Evolutionary conservation across 2,113 vertebrate genomes (phyloP).

Genomic region (Onychostruthus taczanowskii): DNA sequence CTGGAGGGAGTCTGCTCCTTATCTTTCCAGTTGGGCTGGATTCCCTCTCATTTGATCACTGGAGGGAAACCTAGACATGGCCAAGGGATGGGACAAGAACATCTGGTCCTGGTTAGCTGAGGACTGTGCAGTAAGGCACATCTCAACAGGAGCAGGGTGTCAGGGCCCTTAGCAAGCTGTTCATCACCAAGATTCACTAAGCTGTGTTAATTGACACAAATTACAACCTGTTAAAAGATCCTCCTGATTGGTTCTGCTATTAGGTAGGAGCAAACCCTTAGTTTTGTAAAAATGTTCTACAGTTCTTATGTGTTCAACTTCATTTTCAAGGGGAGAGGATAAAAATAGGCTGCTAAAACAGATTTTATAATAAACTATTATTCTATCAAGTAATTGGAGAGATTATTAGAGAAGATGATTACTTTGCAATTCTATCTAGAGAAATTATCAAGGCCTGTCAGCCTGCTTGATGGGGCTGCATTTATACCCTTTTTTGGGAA

Average conservation of each 20-base stretch:
- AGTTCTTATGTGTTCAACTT: not conserved
- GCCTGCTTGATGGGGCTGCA: not conserved
- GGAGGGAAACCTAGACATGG: not conserved
- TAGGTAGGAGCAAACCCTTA: not conserved
- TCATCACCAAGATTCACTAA: not conserved
- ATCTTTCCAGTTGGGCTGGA: constrained; percentile 34
- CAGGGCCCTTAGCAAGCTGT: not conserved
- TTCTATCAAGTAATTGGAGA: constrained; percentile 31
- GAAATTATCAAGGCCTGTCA: not conserved
- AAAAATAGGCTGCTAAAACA: constrained; percentile 16
- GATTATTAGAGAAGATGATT: not conserved
- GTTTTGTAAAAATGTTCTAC: not conserved
- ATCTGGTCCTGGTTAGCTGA: not conserved
- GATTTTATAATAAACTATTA: constrained; percentile 14
- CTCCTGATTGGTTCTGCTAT: not conserved
- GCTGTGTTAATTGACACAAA: not conserved
- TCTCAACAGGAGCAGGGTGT: not conserved
- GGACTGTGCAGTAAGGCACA: not conserved
- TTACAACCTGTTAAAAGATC: not conserved
- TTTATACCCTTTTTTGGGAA: not conserved
- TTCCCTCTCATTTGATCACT: constrained; percentile 13
- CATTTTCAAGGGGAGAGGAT: not conserved
- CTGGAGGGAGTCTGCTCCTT: constrained; percentile 14
- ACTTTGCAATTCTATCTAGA: not conserved
- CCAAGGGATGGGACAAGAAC: not conserved